phyloP scores from a whole-genome alignment of 2,113 vertebrate species.

The Rhinolophus ferrumequinum region DNA sequence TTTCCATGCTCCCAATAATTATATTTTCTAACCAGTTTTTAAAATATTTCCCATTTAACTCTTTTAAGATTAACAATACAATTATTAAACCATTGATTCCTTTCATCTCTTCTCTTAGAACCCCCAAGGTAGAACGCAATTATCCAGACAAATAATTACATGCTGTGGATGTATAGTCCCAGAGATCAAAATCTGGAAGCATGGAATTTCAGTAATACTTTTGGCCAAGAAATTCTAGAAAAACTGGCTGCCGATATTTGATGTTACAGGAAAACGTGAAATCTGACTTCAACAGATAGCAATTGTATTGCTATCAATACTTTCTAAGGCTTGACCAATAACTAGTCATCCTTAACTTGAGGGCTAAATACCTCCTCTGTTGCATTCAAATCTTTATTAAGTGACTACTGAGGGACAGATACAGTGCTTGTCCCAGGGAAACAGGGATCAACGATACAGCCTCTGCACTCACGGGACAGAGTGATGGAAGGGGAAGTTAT shows the following conservation, averaged over 20 bases:
- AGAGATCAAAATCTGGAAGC: conserved; percentile 36
- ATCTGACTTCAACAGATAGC: background rate
- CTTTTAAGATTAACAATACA: conserved; percentile 65
- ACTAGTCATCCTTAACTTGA: background rate
- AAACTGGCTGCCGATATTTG: background rate
- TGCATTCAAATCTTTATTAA: background rate
- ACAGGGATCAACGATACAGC: background rate
- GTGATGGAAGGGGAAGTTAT: background rate
- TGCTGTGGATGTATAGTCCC: background rate
- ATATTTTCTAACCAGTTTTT: conserved; percentile 58
- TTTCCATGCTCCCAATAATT: conserved; percentile 38
- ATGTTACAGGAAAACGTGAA: background rate
- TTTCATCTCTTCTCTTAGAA: conserved; percentile 32
- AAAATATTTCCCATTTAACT: conserved; percentile 69
- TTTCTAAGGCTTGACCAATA: background rate
- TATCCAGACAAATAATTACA: conserved; percentile 55
- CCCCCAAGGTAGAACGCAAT: conserved; percentile 23
- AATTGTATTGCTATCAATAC: background rate
- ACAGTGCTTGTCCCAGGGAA: background rate
- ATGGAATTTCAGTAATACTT: background rate
- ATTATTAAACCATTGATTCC: conserved; percentile 46
- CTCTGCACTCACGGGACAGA: background rate
- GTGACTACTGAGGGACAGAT: background rate
- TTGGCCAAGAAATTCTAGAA: background rate
- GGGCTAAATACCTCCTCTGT: background rate